phyloP scores from a whole-genome alignment of 2,888 invertebrate genomes.

The Ochropleura leucogaster region DNA sequence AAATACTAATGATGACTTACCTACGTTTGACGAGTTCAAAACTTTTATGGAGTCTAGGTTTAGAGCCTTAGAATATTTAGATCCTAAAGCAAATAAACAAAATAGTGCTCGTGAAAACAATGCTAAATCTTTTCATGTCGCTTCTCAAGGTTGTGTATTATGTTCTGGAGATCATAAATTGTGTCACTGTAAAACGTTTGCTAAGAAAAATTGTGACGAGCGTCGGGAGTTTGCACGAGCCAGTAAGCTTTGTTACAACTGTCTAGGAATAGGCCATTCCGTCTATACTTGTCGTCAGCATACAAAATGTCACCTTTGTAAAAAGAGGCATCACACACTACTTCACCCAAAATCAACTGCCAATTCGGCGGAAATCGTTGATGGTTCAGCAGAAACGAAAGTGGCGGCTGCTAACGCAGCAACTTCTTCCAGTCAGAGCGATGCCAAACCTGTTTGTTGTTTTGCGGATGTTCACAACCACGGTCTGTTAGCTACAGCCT shows the following conservation, averaged over 20 bases:
- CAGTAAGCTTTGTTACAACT: constrained; percentile 9
- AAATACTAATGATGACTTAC: too few relatives aligned
- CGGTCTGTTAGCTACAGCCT: constrained; percentile 5
- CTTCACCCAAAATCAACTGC: constrained; percentile 9
- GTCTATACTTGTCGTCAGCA: constrained; percentile 1
- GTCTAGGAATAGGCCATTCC: not conserved
- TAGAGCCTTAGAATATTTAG: constrained; percentile 3
- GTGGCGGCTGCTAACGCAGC: not conserved
- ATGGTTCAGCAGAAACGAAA: not conserved
- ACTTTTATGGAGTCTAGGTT: too few relatives aligned
- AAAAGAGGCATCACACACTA: constrained; percentile 3
- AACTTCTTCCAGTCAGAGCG: constrained; percentile 1
- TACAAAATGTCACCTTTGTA: constrained; percentile 4
- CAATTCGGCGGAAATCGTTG: not conserved
- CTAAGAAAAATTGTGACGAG: not conserved
- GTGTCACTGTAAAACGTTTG: constrained; percentile 1
- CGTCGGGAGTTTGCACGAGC: constrained; percentile 3
- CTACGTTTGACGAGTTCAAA: too few relatives aligned
- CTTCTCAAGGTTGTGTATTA: not conserved
- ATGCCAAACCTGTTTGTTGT: constrained; percentile 1
- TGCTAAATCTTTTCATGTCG: constrained; percentile 1
- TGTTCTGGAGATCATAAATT: constrained; percentile 8
- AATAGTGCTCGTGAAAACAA: not conserved
- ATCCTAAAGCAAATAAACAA: not conserved
- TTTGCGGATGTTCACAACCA: constrained; percentile 7